A percentile compares a stretch with the other conserved stretches of the same genome.
Conservation (phyloP, 2,113 vertebrate genomes). For the Anoplopoma fimbria region DNA sequence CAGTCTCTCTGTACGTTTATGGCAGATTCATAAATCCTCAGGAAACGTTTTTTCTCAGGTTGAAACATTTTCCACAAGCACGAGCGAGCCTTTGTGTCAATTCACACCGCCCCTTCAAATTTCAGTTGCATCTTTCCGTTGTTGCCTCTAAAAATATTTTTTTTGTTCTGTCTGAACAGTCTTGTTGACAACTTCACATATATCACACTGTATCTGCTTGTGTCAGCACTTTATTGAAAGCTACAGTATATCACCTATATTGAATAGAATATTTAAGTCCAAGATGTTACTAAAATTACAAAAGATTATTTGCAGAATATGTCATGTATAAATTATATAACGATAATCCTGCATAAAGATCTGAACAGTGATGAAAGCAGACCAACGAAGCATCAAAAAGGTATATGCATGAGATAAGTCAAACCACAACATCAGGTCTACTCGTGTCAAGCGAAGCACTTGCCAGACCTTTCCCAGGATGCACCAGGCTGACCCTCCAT, state of each 20-base stretch:
- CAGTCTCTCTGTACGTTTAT: background rate
- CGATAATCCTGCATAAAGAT: background rate
- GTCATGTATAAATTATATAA: background rate
- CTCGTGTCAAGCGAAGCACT: constrained; percentile 52
- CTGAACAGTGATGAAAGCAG: background rate
- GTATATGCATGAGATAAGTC: background rate
- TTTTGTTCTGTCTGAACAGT: background rate
- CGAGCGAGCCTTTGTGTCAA: background rate
- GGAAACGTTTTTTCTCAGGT: background rate
- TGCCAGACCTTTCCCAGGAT: constrained; percentile 43
- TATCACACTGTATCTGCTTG: background rate
- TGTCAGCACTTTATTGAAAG: background rate
- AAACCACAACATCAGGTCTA: background rate
- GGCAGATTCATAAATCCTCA: background rate
- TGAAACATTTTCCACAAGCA: background rate
- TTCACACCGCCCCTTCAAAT: background rate
- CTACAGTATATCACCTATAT: background rate
- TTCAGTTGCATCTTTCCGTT: background rate
- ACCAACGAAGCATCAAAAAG: background rate
- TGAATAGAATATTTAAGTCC: background rate
- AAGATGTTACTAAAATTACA: background rate
- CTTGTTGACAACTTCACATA: background rate
- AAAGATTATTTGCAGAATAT: background rate
- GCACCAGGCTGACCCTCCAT: constrained; percentile 43
- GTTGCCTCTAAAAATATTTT: background rate